phyloP scores from a whole-genome alignment of 2,888 invertebrate genomes.

The Tetrapedia diversipes region DNA sequence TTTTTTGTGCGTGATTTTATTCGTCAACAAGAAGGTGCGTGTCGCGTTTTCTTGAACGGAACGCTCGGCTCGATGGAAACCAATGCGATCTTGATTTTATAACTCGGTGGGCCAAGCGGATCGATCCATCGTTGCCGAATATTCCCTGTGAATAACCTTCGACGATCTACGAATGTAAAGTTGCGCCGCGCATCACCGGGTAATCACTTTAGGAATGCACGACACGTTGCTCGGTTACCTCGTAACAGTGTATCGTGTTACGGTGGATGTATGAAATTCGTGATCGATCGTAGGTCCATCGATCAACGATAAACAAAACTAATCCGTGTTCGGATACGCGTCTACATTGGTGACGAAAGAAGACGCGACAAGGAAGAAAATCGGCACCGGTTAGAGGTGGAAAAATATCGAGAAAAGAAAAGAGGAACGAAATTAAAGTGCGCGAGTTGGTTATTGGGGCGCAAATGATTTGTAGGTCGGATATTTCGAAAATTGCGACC shows the following conservation, averaged over 20 bases:
- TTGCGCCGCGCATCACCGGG: conserved; percentile 12
- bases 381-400: not conserved
- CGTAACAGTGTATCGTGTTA: conserved; percentile 5
- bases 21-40: not conserved
- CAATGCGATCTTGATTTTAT: not conserved
- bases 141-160: no score
- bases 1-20: not conserved
- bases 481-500: conserved; percentile 55
- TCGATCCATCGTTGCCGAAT: no score
- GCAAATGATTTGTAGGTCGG: conserved; percentile 47
- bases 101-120: not conserved
- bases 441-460: conserved; percentile 34
- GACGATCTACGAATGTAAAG: not conserved
- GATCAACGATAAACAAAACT: conserved; percentile 39
- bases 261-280: conserved; percentile 3
- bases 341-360: not conserved
- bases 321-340: not conserved
- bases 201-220: conserved; percentile 32
- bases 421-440: conserved; percentile 50
- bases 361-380: not conserved
- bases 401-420: not conserved
- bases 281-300: conserved; percentile 32
- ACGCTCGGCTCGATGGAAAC: not conserved
- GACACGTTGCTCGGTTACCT: not conserved
- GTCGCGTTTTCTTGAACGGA: not conserved